Evolutionary conservation across 2,888 invertebrate species (phyloP).

Genomic region (Melinaea menophilus): DNA sequence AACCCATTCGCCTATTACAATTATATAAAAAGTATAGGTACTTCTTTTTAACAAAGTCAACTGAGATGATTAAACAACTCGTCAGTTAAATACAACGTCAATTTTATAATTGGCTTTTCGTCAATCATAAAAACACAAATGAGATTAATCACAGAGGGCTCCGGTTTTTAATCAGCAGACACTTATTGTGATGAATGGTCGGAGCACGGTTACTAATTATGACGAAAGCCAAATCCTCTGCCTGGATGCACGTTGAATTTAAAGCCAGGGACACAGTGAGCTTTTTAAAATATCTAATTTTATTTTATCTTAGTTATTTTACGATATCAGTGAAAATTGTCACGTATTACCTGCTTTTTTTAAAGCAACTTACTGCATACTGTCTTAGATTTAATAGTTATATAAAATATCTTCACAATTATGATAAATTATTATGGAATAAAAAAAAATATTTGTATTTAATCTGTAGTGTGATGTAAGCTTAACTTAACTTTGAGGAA

Average conservation of each 20-base stretch:
- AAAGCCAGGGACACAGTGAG: not conserved
- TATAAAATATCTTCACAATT: too few relatives aligned
- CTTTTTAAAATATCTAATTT: not conserved
- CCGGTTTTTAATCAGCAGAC: slow-evolving; percentile 31
- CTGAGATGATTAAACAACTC: not conserved
- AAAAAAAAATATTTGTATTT: not conserved
- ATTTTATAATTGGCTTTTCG: not conserved
- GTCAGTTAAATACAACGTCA: not conserved
- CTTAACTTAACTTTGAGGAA: not conserved
- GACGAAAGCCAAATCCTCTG: slow-evolving; percentile 12
- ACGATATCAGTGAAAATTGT: too few relatives aligned
- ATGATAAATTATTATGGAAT: not conserved
- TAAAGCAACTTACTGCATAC: too few relatives aligned
- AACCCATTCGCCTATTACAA: too few relatives aligned
- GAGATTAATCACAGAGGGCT: slow-evolving; percentile 22
- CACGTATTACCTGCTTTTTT: too few relatives aligned
- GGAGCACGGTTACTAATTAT: slow-evolving; percentile 21
- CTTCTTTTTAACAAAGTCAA: not conserved
- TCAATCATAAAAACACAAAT: not conserved
- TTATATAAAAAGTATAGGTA: too few relatives aligned
- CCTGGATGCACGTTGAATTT: slow-evolving; percentile 5
- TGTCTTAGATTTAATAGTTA: too few relatives aligned
- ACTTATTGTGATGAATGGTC: slow-evolving; percentile 33
- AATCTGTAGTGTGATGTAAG: not conserved
- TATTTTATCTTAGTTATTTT: too few relatives aligned